Evolutionary conservation across 2,113 vertebrate genomes (phyloP).

Genomic region (Lepidothrix coronata): DNA sequence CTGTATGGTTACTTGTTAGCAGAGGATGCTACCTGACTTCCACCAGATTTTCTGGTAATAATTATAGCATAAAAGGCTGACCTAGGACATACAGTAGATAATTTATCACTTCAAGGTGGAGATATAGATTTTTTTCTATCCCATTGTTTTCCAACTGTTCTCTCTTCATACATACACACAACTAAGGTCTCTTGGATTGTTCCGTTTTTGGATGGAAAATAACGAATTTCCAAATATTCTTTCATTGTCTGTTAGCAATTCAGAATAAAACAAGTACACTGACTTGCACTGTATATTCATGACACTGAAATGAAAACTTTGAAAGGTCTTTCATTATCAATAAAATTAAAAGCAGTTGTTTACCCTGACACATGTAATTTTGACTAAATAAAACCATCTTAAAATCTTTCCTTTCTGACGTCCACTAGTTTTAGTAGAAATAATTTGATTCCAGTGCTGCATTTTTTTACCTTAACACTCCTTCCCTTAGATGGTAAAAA

Average conservation of each 20-base stretch:
- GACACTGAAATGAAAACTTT: neutral
- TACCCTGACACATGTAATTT: neutral
- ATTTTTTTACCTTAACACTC: neutral
- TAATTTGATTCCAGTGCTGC: neutral
- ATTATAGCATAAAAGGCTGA: neutral
- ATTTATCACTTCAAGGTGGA: neutral
- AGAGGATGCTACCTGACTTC: neutral
- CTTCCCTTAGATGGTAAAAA: neutral
- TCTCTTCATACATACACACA: neutral
- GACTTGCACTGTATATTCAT: neutral
- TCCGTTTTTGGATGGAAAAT: neutral
- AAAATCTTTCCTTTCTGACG: neutral
- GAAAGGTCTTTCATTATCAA: neutral
- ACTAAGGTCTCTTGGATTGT: neutral
- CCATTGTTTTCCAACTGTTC: neutral
- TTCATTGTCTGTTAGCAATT: neutral
- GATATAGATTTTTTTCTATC: neutral
- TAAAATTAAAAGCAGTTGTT: neutral
- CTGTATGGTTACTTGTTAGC: neutral
- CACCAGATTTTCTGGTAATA: conserved; percentile 8
- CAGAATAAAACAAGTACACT: neutral
- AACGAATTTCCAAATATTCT: neutral
- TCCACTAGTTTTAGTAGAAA: neutral
- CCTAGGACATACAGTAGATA: neutral
- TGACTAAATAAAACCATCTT: neutral